These are phyloP conservation scores for Phrynocephalus guinanensis DNA, from an alignment of 2,797 vertebrate species.

Conservation along the genomic window DNA sequence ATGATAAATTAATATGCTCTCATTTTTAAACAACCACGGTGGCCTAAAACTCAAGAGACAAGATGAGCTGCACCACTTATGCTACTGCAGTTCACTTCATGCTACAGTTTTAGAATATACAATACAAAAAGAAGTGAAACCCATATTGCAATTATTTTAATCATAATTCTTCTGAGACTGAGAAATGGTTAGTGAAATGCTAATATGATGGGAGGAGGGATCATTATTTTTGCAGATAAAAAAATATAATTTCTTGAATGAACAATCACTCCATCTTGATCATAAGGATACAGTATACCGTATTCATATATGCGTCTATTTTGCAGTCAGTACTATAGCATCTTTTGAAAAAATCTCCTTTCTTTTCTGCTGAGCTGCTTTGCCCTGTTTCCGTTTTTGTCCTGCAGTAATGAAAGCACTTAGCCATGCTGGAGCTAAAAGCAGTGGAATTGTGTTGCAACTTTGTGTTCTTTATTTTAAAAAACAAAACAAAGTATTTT, in stretches of 20 bases:
- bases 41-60: not conserved
- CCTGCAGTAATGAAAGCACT: not conserved
- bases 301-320: not conserved
- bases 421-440: not conserved
- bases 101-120: not conserved
- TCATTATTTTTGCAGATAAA: constrained; percentile 2
- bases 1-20: not conserved
- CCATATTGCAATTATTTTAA: not conserved
- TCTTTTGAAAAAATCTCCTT: constrained; percentile 48
- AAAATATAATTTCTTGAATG: constrained; percentile 7
- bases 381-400: not conserved
- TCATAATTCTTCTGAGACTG: not conserved
- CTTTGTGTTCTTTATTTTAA: constrained; percentile 10
- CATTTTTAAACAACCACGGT: not conserved
- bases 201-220: constrained; percentile 11
- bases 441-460: not conserved
- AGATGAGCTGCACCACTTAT: not conserved
- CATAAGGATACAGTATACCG: too few species aligned
- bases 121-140: not conserved
- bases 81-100: not conserved
- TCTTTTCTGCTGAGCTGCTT: constrained; percentile 55
- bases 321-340: not conserved
- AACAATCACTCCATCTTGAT: constrained; percentile 22
- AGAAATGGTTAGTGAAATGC: not conserved
- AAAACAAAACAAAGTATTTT: constrained; percentile 22